Base-by-base conservation (phyloP, 37 sponge, comb jelly and placozoan species). In the Hormiphora californensis region DNA sequence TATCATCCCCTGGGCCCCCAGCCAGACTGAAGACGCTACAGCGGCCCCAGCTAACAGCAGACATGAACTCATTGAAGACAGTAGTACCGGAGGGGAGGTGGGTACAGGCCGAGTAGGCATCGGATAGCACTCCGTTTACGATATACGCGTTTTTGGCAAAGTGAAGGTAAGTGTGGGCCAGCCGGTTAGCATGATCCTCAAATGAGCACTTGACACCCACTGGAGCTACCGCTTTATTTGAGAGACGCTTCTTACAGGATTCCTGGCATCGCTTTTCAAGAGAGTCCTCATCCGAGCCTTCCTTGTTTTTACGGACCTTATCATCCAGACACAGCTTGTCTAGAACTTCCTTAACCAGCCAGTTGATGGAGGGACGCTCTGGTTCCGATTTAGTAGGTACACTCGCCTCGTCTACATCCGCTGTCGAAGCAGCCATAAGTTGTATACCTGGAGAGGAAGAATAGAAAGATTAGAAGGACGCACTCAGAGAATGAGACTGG, bases 1-100 rank as follows among this genome's bases (percentile, higher is more conserved):
- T 73, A 36, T 73, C 81, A 40, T 73, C 81, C n/a, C 81, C 81
- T 25, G 81, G 81, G 0, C 81, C 81, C 22, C 81, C 81, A 73
- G 46, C 81, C 17, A 73, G 81, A 73, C 81, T 73, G 23, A 73
- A 73, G 8, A 73, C 81, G 43, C 46, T 43, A 9, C 40, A 33
- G 12, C 81, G 40, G 27, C 81, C 81, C 81, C 81, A 73, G 32
- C 43, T 46, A 41, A 73, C 43, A 19, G 81, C 81, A 23, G 40
- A 43, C 81, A 73, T 73, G 41, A 73, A 43, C 43, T 73, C 81
- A 73, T 73, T 73, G 35, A 73, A 73, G 0, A 73, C 81, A 25
- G 81, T 73, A 4, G 81, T 73, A 30, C 46, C 46, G 17, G 81
- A 32, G 3, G 81, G 81, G 1, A 73, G 35, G 44, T 73, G 81